Base-by-base conservation (phyloP, 2,888 invertebrate genomes). In the Lypha dubia region DNA sequence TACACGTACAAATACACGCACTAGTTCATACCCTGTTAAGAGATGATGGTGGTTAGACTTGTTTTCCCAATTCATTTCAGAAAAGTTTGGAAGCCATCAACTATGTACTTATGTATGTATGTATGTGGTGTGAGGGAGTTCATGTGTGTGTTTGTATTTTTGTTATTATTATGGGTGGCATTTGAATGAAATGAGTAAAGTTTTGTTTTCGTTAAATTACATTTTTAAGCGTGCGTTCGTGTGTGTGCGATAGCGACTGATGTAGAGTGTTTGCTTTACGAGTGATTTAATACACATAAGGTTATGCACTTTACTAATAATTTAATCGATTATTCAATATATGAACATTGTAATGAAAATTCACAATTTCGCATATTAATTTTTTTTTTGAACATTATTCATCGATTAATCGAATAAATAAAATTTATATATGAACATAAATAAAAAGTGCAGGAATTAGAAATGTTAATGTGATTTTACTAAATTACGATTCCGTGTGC, bases 241-340 rank as follows among this genome's bases (percentile, higher is more conserved):
- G 32, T 56, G n/a, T 13, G 41, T 24, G n/a, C n/a, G 13, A 24
- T 15, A 38, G 24, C 49, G 35, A 46, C 8, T 73, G 51, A 17
- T 35, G 11, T 28, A n/a, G 11, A 49, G 24, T 63, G 62, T 56
- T 71, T 53, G 13, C 17, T 38, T 76, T 58, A 22, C 58, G 38
- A 68, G 56, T 49, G 60, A 67, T 49, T 77, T 49, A 49, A 63
- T 67, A 67, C 24, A 44, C 17, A 11, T 11, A 13, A 38, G 38
- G 38, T 1, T 38, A 38, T 38, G 11, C 38, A 46, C n/a, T 17
- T n/a, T 4, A 46, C 3, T 17, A 17, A n/a, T n/a, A 46, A 3
- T 46, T 38, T 35, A 3, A 11, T 38, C 38, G 13, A 38, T 38
- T 38, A 38, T 13, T 38, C 9, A 13, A 38, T 13, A 38, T 11